Percentiles rank a stretch among this genome's conserved stretches.
Conservation (phyloP, 2,113 vertebrate species). For the Ammodytes marinus region DNA sequence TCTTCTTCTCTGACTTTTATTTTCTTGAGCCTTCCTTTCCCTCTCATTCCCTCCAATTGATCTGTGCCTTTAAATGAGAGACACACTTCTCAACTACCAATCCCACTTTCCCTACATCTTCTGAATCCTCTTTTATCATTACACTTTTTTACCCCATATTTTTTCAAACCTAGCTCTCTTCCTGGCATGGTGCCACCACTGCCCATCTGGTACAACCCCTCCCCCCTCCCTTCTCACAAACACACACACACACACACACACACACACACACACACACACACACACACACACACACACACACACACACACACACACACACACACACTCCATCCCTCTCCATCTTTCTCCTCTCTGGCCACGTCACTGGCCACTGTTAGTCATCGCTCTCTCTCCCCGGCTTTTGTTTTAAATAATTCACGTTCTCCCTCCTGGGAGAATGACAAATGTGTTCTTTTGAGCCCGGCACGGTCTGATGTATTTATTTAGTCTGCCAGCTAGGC, state of each 20-base stretch:
- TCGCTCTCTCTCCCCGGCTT: slow-evolving; percentile 64
- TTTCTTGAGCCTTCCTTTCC: not conserved
- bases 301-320: not conserved
- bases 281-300: not conserved
- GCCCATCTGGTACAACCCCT: slow-evolving; percentile 74
- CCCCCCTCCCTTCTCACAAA: not conserved
- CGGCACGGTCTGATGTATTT: slow-evolving; percentile 63
- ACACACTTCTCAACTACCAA: not conserved
- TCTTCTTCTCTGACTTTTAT: slow-evolving; percentile 16
- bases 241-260: not conserved
- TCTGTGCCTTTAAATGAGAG: slow-evolving; percentile 18
- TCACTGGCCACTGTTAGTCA: slow-evolving; percentile 54
- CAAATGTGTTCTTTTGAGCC: slow-evolving; percentile 60
- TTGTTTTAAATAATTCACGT: slow-evolving; percentile 87
- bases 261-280: not conserved
- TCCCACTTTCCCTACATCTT: not conserved
- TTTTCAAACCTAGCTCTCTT: slow-evolving; percentile 50
- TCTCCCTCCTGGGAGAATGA: slow-evolving; percentile 81
- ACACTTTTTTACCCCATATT: slow-evolving; percentile 14
- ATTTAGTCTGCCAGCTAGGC: slow-evolving; percentile 44
- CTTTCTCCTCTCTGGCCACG: slow-evolving; percentile 27
- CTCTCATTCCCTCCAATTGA: not conserved
- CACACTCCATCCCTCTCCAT: slow-evolving; percentile 32
- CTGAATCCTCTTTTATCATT: slow-evolving; percentile 28
- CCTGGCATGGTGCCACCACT: slow-evolving; percentile 62